Evolutionary conservation across 1,140 invertebrate species (phyloP).

Genomic region (Drosophila parvula): DNA sequence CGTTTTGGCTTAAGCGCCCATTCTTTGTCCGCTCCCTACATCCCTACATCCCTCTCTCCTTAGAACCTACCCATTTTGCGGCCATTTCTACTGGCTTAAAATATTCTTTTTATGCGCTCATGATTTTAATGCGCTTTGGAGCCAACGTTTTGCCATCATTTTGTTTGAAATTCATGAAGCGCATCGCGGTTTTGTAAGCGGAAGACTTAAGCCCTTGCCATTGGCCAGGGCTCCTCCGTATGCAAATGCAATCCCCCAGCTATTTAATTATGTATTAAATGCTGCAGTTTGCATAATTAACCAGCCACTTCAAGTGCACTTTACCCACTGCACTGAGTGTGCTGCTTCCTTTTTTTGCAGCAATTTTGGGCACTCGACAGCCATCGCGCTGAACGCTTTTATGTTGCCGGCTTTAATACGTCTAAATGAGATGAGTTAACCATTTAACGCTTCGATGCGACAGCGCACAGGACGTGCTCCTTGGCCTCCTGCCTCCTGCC

Average conservation of each 20-base stretch:
- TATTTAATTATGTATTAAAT: conserved; percentile 64
- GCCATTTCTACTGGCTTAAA: conserved; percentile 63
- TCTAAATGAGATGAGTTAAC: conserved; percentile 41
- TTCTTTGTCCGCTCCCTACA: conserved; percentile 10
- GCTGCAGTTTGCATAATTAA: conserved; percentile 61
- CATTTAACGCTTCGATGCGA: conserved; percentile 67
- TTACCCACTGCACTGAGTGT: conserved; percentile 3
- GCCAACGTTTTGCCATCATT: conserved; percentile 42
- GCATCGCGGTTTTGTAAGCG: conserved; percentile 59
- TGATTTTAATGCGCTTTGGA: conserved; percentile 75
- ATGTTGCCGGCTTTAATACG: conserved; percentile 27
- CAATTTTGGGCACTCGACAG: conserved; percentile 15
- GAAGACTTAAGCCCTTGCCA: conserved; percentile 48
- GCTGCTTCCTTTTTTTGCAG: neutral
- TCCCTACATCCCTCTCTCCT: neutral
- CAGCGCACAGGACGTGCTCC: conserved; percentile 57
- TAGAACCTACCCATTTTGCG: neutral
- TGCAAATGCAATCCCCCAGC: conserved; percentile 49
- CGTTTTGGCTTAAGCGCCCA: conserved; percentile 65
- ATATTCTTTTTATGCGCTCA: conserved; percentile 72
- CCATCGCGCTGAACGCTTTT: conserved; percentile 33
- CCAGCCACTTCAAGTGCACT: conserved; percentile 28
- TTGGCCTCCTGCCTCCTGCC: conserved; percentile 20
- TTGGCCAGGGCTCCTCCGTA: conserved; percentile 15
- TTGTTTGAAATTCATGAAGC: conserved; percentile 71